Percentiles rank a stretch among this genome's conserved stretches.
These are phyloP conservation scores for Hirtodrosophila alboralis DNA, from an alignment of 2,888 invertebrate genomes.

Conservation along the genomic window DNA sequence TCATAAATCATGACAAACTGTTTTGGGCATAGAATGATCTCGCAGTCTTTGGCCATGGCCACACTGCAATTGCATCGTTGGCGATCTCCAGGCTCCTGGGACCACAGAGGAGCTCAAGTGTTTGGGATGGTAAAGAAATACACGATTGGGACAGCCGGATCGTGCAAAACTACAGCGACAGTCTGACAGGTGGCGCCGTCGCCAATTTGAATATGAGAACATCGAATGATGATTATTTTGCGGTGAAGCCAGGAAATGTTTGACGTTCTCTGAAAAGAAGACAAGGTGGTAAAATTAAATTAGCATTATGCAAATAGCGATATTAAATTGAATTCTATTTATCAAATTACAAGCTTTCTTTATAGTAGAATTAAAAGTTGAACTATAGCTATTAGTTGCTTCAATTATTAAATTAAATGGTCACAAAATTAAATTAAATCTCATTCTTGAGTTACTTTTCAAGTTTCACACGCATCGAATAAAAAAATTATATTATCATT, in stretches of 20 bases:
- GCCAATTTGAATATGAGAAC: constrained; percentile 70
- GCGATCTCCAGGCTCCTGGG: constrained; percentile 54
- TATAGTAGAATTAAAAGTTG: too few relatives aligned
- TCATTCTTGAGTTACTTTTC: too few relatives aligned
- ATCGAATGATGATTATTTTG: constrained; percentile 30
- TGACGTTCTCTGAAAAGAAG: constrained; percentile 1
- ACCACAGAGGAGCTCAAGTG: constrained; percentile 1
- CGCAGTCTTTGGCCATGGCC: constrained; percentile 47
- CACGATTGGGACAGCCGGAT: constrained; percentile 66
- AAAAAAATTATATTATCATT: too few relatives aligned
- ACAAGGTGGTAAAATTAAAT: background rate
- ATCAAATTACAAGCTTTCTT: too few relatives aligned
- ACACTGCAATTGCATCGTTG: constrained; percentile 69
- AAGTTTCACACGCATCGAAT: too few relatives aligned
- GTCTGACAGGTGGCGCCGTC: constrained; percentile 82
- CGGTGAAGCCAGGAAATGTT: background rate
- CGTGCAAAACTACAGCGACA: constrained; percentile 76
- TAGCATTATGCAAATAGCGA: background rate
- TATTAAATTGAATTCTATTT: background rate
- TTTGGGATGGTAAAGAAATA: constrained; percentile 24
- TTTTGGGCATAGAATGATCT: constrained; percentile 73
- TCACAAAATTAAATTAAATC: too few relatives aligned
- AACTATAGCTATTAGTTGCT: too few relatives aligned
- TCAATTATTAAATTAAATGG: too few relatives aligned
- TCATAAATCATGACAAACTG: constrained; percentile 74